These are phyloP conservation scores for Phoronis australis DNA, from an alignment of 2,888 invertebrate genomes.

Conservation along the genomic window DNA sequence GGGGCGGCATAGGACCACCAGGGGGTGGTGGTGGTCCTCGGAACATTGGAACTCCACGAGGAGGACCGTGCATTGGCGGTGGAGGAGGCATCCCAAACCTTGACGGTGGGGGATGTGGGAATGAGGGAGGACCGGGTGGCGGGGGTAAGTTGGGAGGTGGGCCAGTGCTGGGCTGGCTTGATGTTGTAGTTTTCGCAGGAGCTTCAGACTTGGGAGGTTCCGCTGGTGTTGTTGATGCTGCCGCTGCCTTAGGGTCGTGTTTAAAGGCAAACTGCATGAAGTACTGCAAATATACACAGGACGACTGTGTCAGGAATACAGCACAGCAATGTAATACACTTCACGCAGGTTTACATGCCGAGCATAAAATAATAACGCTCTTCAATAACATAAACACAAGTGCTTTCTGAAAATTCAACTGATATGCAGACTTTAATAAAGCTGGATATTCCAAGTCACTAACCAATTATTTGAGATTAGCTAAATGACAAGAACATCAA, in stretches of 20 bases:
- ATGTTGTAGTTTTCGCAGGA: slow-evolving; percentile 23
- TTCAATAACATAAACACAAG: slow-evolving; percentile 1
- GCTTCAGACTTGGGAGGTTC: slow-evolving; percentile 15
- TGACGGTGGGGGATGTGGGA: slow-evolving; percentile 12
- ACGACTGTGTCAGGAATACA: too few relatives aligned
- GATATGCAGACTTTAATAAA: too few relatives aligned
- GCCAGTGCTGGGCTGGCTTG: slow-evolving; percentile 24
- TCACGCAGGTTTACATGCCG: too few relatives aligned
- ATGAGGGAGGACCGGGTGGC: slow-evolving; percentile 31
- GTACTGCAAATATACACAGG: slow-evolving; percentile 58
- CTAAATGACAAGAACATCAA: not conserved
- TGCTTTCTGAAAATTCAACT: slow-evolving; percentile 2
- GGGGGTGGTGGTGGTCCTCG: not conserved
- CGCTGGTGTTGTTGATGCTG: slow-evolving; percentile 52
- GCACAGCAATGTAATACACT: too few relatives aligned
- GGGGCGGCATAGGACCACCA: not conserved
- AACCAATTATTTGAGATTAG: too few relatives aligned
- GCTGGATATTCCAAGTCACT: too few relatives aligned
- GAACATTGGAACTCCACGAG: not conserved
- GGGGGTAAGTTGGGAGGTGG: slow-evolving; percentile 44
- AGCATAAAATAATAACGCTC: too few relatives aligned
- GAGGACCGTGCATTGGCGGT: slow-evolving; percentile 9
- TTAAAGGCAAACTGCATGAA: slow-evolving; percentile 96
- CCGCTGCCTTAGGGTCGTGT: slow-evolving; percentile 60
- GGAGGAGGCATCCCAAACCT: slow-evolving; percentile 6